phyloP scores from a whole-genome alignment of 2,113 vertebrate species.

The Pedionomus torquatus region DNA sequence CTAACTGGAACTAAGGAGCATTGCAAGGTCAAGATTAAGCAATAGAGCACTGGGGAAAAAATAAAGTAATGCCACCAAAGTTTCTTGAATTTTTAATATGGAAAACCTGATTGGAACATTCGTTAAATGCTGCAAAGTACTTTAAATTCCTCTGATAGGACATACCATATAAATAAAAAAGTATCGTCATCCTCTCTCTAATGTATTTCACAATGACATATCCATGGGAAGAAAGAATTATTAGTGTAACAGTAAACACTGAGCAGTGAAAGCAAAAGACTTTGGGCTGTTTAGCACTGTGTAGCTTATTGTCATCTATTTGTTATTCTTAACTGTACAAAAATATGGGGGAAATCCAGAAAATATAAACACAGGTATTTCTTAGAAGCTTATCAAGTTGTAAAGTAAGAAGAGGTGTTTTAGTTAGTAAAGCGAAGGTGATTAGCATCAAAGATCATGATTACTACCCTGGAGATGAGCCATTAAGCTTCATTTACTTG shows the following conservation, averaged over 20 bases:
- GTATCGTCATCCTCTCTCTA: neutral
- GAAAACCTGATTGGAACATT: neutral
- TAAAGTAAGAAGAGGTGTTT: neutral
- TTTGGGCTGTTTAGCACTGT: neutral
- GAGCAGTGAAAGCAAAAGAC: neutral
- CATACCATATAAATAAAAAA: neutral
- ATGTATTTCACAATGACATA: neutral
- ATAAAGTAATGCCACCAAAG: neutral
- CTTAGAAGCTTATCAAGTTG: neutral
- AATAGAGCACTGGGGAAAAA: neutral
- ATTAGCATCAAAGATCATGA: neutral
- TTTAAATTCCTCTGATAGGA: neutral
- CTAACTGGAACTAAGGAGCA: neutral
- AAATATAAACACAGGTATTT: neutral
- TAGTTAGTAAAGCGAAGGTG: neutral
- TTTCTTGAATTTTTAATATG: neutral
- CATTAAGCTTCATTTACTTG: neutral
- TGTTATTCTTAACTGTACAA: neutral
- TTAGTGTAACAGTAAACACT: neutral
- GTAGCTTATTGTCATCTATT: neutral
- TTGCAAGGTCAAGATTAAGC: neutral
- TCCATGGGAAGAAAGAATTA: neutral
- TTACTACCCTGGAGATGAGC: neutral
- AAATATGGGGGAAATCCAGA: neutral
- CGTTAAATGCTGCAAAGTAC: neutral